Evolutionary conservation across 2,113 vertebrate species (phyloP).

Genomic region (Cardinalis cardinalis): DNA sequence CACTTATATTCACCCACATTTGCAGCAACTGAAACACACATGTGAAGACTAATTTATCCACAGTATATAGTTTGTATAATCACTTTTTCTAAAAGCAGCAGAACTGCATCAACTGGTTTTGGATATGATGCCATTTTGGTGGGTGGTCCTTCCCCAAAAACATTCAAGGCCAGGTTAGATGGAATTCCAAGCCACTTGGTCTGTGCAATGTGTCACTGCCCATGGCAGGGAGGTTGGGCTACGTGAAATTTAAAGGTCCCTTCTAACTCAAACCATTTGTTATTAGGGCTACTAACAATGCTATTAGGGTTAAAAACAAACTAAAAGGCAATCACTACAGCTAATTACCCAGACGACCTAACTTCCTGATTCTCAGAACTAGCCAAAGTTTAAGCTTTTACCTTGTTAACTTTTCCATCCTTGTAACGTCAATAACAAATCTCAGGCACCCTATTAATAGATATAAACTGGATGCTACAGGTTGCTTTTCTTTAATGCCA

Average conservation of each 20-base stretch:
- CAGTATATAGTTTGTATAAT: neutral
- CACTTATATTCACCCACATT: neutral
- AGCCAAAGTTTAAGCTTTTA: neutral
- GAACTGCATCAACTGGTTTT: neutral
- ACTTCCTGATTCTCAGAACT: neutral
- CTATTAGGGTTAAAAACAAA: neutral
- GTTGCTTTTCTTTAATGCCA: neutral
- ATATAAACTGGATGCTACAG: neutral
- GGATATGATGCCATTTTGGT: neutral
- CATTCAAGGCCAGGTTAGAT: neutral
- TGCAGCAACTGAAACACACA: neutral
- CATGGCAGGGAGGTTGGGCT: rapidly evolving
- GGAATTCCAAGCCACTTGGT: neutral
- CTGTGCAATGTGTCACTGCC: neutral
- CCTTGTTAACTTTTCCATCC: neutral
- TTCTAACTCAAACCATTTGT: neutral
- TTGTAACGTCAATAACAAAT: neutral
- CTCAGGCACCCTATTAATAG: neutral
- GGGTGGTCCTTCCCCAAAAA: neutral
- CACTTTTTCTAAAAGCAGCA: neutral
- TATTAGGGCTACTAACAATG: neutral
- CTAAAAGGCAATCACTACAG: neutral
- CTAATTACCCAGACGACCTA: neutral
- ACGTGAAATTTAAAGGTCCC: neutral
- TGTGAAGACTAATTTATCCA: neutral